Evolutionary conservation across 2,888 invertebrate species (phyloP), one percentile per base, ranked within the genome.

Genomic region (Artemia sinica): DNA sequence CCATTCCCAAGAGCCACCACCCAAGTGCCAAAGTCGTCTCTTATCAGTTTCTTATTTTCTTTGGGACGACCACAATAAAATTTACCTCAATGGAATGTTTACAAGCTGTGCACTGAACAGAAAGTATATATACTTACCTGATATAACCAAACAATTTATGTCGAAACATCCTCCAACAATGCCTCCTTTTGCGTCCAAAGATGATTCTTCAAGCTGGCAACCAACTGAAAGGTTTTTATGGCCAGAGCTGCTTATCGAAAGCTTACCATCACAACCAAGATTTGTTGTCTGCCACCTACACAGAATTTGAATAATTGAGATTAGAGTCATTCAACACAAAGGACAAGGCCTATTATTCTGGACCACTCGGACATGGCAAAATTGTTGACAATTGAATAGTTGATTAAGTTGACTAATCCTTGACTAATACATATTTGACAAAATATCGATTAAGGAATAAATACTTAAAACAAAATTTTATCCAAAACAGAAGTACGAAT

Each of bases 91-190:
- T 66, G 18, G 6, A 66, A 9, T n/a, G 48, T 9, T n/a, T 8
- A 9, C 5, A 28, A 48, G 8, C 8, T 63, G 11, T 66, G 66
- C 52, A 67, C 50, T n/a, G n/a, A 50, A 74, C 49, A 65, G 14
- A 9, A 67, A n/a, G 70, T 41, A 18, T 66, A 14, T 74, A 72
- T 74, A 80, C 82, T 80, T 77, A 86, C 86, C 83, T 76, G 87
- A 89, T 0, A 91, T 91, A 77, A 90, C 87, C 73, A 95, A 88
- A 76, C 88, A 86, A 72, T 89, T 86, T 58, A 97, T 84, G 77
- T 93, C 89, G 75, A 97, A 90, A 74, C 88, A 89, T 48, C 97
- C 97, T 76, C 96, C 95, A 49, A 97, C 95, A 76, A 97, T 96
- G 73, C 97, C 97, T 69, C 93, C 94, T 78, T 93, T 90, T 13